These are phyloP conservation scores for Spea multiplicata DNA, from an alignment of 2,113 vertebrate genomes.

Conservation along the genomic window DNA sequence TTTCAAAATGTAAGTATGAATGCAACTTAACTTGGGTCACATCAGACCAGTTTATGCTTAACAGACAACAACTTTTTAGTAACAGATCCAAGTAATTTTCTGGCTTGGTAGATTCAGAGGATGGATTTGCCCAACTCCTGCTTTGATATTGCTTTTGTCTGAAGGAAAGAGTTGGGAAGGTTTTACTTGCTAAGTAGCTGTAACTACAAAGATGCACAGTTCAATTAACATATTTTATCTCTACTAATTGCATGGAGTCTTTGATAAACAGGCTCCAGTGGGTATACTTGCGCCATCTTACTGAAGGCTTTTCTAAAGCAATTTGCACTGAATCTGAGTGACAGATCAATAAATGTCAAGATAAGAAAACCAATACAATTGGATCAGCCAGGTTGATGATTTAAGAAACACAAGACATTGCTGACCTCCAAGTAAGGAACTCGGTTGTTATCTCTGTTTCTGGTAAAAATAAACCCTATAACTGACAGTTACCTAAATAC, in stretches of 20 bases:
- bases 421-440: conserved; percentile 32
- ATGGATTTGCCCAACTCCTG: too few species aligned
- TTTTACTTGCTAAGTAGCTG: too few species aligned
- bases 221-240: conserved; percentile 35
- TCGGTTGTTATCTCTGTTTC: conserved; percentile 37
- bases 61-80: too few species aligned
- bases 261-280: conserved; percentile 23
- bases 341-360: conserved; percentile 48
- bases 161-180: too few species aligned
- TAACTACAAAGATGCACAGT: conserved; percentile 4
- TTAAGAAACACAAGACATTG: conserved; percentile 41
- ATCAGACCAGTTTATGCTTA: too few species aligned
- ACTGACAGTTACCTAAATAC: conserved; percentile 29
- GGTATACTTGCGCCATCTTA: conserved; percentile 25
- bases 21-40: too few species aligned
- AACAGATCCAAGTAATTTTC: too few species aligned
- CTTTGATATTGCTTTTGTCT: too few species aligned
- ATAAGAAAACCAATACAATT: conserved; percentile 46
- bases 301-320: conserved; percentile 39
- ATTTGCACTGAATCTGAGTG: conserved; percentile 44
- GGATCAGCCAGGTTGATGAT: conserved; percentile 38
- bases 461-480: conserved; percentile 37
- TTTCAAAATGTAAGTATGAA: too few species aligned
- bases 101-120: too few species aligned
- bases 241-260: conserved; percentile 28